Base-by-base conservation (phyloP, 23 tunicate genomes). In the Oikopleura albicans region DNA sequence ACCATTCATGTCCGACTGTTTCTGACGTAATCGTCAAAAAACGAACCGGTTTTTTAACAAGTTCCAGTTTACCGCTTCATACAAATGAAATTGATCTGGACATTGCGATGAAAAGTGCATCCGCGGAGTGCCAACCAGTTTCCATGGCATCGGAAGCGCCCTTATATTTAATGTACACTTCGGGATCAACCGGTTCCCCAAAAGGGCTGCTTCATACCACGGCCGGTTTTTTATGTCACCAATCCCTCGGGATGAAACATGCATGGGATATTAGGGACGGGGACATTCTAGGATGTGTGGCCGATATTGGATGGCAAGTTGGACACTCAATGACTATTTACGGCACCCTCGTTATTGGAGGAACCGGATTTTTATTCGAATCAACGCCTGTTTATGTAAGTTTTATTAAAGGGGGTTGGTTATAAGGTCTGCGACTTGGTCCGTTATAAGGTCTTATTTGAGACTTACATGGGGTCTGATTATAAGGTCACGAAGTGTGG, bases 171-270 rank as follows among this genome's bases (percentile, higher is more conserved):
- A 85, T 92, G 31, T 92, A 92, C 83, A 92, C 97, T 0, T 92
- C 97, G 75, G 97, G 97, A 35, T 89, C 92, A 66, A 92, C 97
- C 39, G 97, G 97, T 0, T 89, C 89, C 86, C 97, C 97, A 40
- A 92, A 92, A 84, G 97, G 97, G 0, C 89, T 92, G 49, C 87
- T 89, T 16, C 97, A 92, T 40, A 87, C 89, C 1, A 92, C 89
- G 71, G 89, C 97, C 39, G 97, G 97, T 0, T 92, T 89, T 76
- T 76, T 92, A 36, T 89, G 89, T 4, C 89, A 92, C 83, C 90
- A 92, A 0, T 76, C 76, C 22, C 36, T 89, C 39, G 89, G 92
- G 0, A 91, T 87, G 39, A 76, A 92, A 66, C 85, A 85, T 84
- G 97, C 89, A 40, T 92, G 89, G 84, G 89, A 92, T 79, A 86